A percentile compares a stretch with the other conserved stretches of the same genome.
phyloP scores from a whole-genome alignment of 2,797 vertebrate species.

The Syndactyla subalaris region DNA sequence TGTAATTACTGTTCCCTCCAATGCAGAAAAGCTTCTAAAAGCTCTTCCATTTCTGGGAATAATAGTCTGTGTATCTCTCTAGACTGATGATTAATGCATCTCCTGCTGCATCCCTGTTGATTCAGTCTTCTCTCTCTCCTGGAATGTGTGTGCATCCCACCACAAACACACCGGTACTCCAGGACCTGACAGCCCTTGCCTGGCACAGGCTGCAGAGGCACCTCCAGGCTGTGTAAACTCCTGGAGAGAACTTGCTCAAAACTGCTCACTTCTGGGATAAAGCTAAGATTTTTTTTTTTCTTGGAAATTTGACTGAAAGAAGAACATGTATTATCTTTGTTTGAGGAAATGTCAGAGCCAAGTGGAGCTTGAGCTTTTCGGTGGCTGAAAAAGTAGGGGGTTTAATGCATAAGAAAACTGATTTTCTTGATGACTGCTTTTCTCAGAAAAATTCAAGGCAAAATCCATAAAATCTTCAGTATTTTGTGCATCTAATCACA shows the following conservation, averaged over 20 bases:
- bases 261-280: background rate
- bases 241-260: background rate
- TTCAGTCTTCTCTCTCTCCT: background rate
- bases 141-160: background rate
- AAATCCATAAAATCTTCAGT: background rate
- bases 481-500: background rate
- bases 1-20: conserved; percentile 1
- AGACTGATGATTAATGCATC: conserved; percentile 14
- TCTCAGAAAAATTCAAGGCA: background rate
- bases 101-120: background rate
- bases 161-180: background rate
- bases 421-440: conserved; percentile 5
- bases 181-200: background rate
- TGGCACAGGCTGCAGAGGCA: background rate
- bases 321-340: background rate
- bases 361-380: background rate
- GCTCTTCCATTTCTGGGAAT: conserved; percentile 31
- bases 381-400: background rate
- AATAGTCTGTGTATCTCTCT: background rate
- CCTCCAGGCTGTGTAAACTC: background rate
- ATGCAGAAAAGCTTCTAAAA: background rate
- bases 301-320: background rate
- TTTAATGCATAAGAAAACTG: background rate
- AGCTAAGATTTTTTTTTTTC: background rate
- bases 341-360: background rate